Conservation (phyloP, 2,113 vertebrate species). For the Silurus asotus region DNA sequence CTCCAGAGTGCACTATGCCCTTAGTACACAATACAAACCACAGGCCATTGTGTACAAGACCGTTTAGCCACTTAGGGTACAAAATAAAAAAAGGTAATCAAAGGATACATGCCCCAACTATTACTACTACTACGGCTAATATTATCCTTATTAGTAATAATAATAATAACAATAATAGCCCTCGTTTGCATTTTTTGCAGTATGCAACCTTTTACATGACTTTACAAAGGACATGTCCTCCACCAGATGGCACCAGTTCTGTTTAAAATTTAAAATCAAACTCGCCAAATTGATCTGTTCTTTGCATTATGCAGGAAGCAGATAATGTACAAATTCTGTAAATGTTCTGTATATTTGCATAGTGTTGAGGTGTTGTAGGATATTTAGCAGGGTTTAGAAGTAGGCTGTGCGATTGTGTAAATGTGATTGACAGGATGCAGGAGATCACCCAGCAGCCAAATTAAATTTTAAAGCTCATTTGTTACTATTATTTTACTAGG, state of each 20-base stretch:
- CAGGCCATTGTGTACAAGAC: constrained; percentile 13
- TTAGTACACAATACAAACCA: not conserved
- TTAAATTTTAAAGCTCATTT: not conserved
- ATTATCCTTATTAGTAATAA: not conserved
- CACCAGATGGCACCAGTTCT: constrained; percentile 24
- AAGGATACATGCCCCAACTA: not conserved
- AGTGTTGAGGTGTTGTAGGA: not conserved
- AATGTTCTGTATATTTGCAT: too few relatives aligned
- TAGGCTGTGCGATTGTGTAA: not conserved
- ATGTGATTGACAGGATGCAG: not conserved
- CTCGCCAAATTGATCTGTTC: not conserved
- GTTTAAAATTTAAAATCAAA: not conserved
- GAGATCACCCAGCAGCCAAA: not conserved
- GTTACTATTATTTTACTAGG: not conserved
- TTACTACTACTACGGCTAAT: too few relatives aligned
- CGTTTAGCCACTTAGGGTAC: constrained; percentile 16
- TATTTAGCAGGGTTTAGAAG: not conserved
- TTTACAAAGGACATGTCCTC: not conserved
- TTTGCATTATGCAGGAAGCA: not conserved
- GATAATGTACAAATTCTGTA: not conserved
- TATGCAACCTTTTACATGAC: not conserved
- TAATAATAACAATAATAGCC: not conserved
- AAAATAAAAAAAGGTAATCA: not conserved
- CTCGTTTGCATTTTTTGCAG: not conserved
- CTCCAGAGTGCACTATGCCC: constrained; percentile 3